These are phyloP conservation scores for Phylloscopus trochilus DNA, from an alignment of 2,113 vertebrate species.

Conservation along the genomic window DNA sequence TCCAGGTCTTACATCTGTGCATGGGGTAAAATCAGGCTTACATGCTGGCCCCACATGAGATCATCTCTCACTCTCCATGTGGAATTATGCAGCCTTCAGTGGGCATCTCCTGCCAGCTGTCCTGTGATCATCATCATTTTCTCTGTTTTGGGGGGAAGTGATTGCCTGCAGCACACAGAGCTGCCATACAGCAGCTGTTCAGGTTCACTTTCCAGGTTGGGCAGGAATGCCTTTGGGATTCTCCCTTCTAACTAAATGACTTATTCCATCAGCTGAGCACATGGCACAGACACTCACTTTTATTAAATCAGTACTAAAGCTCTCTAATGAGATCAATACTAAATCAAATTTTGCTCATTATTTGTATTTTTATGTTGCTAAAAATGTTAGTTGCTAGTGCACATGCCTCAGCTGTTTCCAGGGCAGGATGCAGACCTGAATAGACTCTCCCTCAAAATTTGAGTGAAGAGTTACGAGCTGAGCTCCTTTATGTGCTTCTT, in stretches of 20 bases:
- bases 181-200: neutral
- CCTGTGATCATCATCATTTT: rapidly evolving
- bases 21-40: neutral
- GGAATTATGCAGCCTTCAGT: neutral
- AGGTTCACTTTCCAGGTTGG: neutral
- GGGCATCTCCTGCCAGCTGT: neutral
- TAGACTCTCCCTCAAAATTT: neutral
- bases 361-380: neutral
- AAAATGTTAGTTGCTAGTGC: neutral
- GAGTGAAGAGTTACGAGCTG: neutral
- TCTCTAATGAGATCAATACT: neutral
- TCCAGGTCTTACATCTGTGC: neutral
- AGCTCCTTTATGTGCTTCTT: neutral
- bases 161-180: neutral
- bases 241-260: neutral
- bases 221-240: neutral
- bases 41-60: rapidly evolving
- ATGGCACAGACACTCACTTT: neutral
- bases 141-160: neutral
- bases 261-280: neutral
- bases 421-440: neutral
- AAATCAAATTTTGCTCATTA: neutral
- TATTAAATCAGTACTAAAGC: neutral
- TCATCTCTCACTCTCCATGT: neutral
- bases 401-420: neutral